Base-by-base conservation (phyloP, 35 echinoderm and acorn worm genomes). In the Ptychodera flava region DNA sequence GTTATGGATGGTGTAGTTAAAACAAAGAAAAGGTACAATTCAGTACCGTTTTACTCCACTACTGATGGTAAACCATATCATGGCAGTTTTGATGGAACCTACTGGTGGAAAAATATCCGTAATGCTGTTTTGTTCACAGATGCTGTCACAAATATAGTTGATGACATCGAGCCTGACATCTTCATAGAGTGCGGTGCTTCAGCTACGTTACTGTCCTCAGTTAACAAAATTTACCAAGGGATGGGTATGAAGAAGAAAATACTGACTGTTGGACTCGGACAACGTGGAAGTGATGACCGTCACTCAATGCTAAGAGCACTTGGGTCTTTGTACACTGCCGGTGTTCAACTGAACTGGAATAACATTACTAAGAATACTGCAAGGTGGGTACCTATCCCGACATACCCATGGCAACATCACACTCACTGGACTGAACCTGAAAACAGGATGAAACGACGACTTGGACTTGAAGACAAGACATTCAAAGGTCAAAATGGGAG, bases 21-120 rank as follows among this genome's bases (percentile, higher is more conserved):
- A 35, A 93, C 89, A 1, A 80, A 85, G 27, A 84, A 91, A n/a
- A 84, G 87, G 16, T 34, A 12, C 1, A 79, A 87, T 79, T 33
- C 31, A 14, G 83, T 87, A 34, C 89, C 89, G 1, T 38, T 97
- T 34, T 97, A 94, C 52, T 97, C 95, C 52, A 97, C 95, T 22
- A 78, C 91, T 0, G 93, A 86, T 10, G 95, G 95, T 31, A 84
- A 91, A 79, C 37, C 37, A 16, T 87, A 97, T 80, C 83, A 93
- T 15, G 95, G 89, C 84, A 87, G 86, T 33, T 93, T 97, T 85
- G 87, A 88, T 33, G 92, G 89, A 27, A 87, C 88, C 16, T 97
- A 97, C 76, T 97, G 95, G 95, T 97, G 95, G 95, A 36, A 83
- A 1, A 97, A 97, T 77, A 97, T 97, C 30, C 86, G 95, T 28